phyloP scores from a whole-genome alignment of 2,113 vertebrate species.

The Rhodinocichla rosea region DNA sequence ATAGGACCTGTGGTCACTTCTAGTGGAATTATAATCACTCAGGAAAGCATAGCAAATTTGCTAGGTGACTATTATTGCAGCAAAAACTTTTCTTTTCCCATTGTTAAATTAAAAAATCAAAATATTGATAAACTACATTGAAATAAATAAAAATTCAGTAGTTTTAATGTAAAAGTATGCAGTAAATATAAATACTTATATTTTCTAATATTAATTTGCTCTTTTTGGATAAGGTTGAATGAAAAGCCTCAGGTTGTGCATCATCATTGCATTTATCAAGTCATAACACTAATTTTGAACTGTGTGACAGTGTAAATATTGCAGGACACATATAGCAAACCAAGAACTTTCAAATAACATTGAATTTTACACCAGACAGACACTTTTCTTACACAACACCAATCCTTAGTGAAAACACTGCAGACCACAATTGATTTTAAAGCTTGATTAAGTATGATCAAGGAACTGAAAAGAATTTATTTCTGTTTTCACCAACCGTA shows the following conservation, averaged over 20 bases:
- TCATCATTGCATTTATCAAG: not conserved
- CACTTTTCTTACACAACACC: not conserved
- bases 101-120: not conserved
- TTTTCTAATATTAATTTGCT: not conserved
- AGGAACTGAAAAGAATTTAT: not conserved
- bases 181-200: not conserved
- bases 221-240: not conserved
- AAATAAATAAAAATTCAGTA: not conserved
- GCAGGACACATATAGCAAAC: not conserved
- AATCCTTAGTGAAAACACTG: not conserved
- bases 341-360: not conserved
- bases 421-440: not conserved
- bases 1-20: not conserved
- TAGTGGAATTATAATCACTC: not conserved
- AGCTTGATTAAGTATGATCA: not conserved
- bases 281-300: not conserved
- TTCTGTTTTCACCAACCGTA: fast-evolving
- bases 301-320: not conserved
- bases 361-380: not conserved
- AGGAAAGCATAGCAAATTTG: not conserved
- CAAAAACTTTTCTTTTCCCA: not conserved
- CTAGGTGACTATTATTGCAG: not conserved
- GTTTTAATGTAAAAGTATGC: not conserved
- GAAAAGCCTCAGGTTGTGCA: not conserved
- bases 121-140: not conserved